These are phyloP conservation scores for Trochalopteron elliotii DNA, from an alignment of 2,113 vertebrate species.

Conservation along the genomic window DNA sequence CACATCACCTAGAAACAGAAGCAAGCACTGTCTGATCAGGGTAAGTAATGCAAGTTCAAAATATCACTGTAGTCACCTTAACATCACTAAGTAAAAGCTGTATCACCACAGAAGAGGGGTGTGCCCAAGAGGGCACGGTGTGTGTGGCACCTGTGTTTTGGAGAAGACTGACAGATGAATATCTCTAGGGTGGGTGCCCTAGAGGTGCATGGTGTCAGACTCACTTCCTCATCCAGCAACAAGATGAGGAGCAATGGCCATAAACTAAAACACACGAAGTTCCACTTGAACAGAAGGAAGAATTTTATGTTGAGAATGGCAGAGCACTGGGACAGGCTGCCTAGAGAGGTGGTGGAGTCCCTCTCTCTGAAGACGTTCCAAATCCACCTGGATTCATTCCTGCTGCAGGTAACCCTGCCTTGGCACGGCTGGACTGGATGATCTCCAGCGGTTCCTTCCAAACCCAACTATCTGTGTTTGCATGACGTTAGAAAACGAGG, in stretches of 20 bases:
- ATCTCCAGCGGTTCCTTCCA: neutral
- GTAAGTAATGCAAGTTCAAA: neutral
- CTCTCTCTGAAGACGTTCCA: neutral
- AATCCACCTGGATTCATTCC: neutral
- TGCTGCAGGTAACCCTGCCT: neutral
- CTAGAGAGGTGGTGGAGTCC: neutral
- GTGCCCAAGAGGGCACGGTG: rapidly evolving
- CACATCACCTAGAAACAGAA: neutral
- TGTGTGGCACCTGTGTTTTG: neutral
- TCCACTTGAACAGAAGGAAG: neutral
- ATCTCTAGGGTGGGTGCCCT: neutral
- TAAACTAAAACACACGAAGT: neutral
- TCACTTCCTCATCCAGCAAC: neutral
- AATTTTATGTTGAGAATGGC: neutral
- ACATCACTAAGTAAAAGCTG: neutral
- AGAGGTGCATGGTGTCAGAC: neutral
- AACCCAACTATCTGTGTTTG: neutral
- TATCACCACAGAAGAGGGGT: neutral
- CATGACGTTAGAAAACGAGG: neutral
- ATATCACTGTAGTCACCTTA: neutral
- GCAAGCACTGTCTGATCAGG: neutral
- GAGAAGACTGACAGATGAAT: neutral
- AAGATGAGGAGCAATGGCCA: neutral
- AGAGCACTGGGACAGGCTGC: neutral
- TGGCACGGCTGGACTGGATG: neutral